These are phyloP conservation scores for Microtus montanus DNA, from an alignment of 2,113 vertebrate genomes.

Conservation along the genomic window DNA sequence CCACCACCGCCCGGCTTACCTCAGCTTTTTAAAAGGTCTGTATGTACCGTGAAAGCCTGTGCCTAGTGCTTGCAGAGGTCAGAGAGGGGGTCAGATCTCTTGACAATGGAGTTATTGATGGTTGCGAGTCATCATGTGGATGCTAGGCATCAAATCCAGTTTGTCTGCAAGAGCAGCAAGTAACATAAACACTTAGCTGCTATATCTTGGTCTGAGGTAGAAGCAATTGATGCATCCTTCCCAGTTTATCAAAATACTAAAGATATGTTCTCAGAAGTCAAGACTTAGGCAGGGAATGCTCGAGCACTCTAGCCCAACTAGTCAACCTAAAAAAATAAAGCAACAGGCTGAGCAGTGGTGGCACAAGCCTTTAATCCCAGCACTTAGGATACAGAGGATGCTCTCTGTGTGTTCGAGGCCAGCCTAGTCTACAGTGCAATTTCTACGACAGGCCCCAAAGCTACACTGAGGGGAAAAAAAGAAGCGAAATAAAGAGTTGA, in stretches of 20 bases:
- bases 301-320: not conserved
- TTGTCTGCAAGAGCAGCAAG: not conserved
- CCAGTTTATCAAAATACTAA: not conserved
- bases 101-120: not conserved
- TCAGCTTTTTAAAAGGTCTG: not conserved
- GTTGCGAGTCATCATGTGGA: not conserved
- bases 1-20: no score
- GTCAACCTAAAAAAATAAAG: not conserved
- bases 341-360: no score
- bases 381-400: no score
- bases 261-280: not conserved
- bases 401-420: no score
- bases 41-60: not conserved
- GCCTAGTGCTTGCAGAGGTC: not conserved
- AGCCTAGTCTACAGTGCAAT: no score
- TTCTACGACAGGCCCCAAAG: no score
- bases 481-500: not conserved
- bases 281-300: not conserved
- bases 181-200: not conserved
- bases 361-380: no score
- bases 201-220: not conserved
- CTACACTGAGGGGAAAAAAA: no score
- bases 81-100: not conserved
- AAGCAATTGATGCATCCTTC: not conserved
- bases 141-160: not conserved